Percentiles rank a stretch among this genome's conserved stretches.
Evolutionary conservation across 2,113 vertebrate species (phyloP).

Genomic region (Piprites chloris): DNA sequence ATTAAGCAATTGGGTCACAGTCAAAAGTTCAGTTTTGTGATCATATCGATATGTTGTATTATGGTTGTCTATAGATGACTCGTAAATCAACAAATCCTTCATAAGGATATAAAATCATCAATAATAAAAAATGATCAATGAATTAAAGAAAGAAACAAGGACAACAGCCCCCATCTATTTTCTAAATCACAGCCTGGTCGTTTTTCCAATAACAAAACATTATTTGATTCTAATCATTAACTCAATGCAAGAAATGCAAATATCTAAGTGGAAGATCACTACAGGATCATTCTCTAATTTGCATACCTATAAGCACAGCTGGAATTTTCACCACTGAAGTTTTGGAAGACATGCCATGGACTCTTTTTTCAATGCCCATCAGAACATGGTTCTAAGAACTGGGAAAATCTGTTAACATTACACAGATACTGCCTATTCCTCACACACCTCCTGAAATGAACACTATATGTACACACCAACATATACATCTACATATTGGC

Average conservation of each 20-base stretch:
- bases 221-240: not conserved
- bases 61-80: not conserved
- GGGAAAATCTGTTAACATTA: not conserved
- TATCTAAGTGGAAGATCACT: not conserved
- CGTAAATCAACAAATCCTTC: not conserved
- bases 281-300: not conserved
- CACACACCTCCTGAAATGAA: not conserved
- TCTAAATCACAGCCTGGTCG: not conserved
- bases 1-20: not conserved
- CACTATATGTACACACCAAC: not conserved
- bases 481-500: not conserved
- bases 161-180: not conserved
- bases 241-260: not conserved
- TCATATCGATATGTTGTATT: not conserved
- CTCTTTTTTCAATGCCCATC: not conserved
- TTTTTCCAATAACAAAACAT: not conserved
- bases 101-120: not conserved
- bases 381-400: not conserved
- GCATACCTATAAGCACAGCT: not conserved
- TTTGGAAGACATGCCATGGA: not conserved
- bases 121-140: not conserved
- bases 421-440: not conserved
- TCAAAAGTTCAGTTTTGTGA: not conserved
- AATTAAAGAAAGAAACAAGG: not conserved
- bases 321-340: not conserved